phyloP scores from a whole-genome alignment of 2,888 invertebrate genomes.

The Penaeus monodon region DNA sequence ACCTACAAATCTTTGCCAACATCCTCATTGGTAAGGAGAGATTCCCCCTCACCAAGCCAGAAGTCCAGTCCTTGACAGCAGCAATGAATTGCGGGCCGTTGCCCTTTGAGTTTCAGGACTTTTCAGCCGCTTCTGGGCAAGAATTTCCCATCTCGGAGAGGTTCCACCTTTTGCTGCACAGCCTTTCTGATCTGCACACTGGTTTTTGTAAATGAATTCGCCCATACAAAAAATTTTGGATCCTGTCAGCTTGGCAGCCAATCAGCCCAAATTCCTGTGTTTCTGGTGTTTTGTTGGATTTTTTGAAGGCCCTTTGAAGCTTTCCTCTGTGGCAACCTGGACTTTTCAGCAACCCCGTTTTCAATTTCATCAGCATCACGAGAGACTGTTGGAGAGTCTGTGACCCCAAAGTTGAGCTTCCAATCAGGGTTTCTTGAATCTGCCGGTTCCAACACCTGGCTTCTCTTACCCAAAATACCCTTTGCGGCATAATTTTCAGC shows the following conservation, averaged over 20 bases:
- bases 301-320: slow-evolving; percentile 86
- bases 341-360: slow-evolving; percentile 99
- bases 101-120: slow-evolving; percentile 97
- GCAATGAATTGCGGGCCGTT: slow-evolving; percentile 99
- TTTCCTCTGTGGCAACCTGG: slow-evolving; percentile 98
- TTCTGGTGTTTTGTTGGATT: slow-evolving; percentile 99
- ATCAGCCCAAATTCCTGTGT: slow-evolving; percentile 99
- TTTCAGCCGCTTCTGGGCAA: slow-evolving; percentile 96
- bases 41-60: slow-evolving; percentile 93
- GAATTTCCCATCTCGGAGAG: slow-evolving; percentile 98
- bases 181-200: slow-evolving; percentile 98
- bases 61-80: slow-evolving; percentile 98
- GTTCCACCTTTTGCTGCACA: slow-evolving; percentile 85
- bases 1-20: slow-evolving; percentile 99
- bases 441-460: slow-evolving; percentile 91
- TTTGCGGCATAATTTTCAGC: slow-evolving; percentile 94
- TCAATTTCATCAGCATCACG: slow-evolving; percentile 99
- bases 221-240: slow-evolving; percentile 89
- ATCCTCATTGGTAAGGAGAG: slow-evolving; percentile 93
- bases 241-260: slow-evolving; percentile 98
- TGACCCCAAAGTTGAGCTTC: slow-evolving; percentile 98
- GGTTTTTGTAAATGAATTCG: slow-evolving; percentile 91
- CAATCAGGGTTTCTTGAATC: slow-evolving; percentile 93
- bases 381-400: slow-evolving; percentile 87
- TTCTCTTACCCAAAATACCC: slow-evolving; percentile 91